Evolutionary conservation across 2,113 vertebrate species (phyloP).

Genomic region (Pelecanoides urinatrix): DNA sequence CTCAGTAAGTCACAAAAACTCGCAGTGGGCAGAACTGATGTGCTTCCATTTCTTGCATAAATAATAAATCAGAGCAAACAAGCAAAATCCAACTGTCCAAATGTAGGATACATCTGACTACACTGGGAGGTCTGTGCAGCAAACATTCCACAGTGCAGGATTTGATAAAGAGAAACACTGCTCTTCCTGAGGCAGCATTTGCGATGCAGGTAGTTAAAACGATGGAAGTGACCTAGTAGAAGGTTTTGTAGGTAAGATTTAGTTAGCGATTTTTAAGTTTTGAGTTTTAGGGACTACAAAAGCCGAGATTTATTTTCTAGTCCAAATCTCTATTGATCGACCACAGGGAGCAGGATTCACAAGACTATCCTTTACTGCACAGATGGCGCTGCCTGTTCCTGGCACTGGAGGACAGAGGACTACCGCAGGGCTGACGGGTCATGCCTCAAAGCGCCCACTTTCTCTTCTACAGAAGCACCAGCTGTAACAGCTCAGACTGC

Average conservation of each 20-base stretch:
- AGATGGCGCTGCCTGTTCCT: accelerated
- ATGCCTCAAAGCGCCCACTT: neutral
- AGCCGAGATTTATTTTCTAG: neutral
- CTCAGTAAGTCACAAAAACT: neutral
- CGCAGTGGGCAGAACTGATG: neutral
- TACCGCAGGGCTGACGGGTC: neutral
- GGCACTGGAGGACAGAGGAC: neutral
- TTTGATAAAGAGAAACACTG: neutral
- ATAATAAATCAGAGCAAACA: neutral
- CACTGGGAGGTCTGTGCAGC: neutral
- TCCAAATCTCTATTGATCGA: too few species aligned
- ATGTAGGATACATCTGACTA: neutral
- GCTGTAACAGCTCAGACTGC: neutral
- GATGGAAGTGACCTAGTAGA: neutral
- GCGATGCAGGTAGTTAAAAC: neutral
- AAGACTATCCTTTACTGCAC: too few species aligned
- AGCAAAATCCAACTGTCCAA: neutral
- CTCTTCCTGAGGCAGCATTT: neutral
- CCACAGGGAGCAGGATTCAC: neutral
- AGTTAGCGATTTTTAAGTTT: too few species aligned
- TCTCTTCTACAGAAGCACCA: neutral
- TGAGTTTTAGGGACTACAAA: neutral
- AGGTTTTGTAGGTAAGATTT: neutral
- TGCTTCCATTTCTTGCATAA: neutral
- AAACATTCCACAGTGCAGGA: too few species aligned